These are phyloP conservation scores for Nothoprocta pentlandii DNA, from an alignment of 2,113 vertebrate genomes.

Conservation along the genomic window DNA sequence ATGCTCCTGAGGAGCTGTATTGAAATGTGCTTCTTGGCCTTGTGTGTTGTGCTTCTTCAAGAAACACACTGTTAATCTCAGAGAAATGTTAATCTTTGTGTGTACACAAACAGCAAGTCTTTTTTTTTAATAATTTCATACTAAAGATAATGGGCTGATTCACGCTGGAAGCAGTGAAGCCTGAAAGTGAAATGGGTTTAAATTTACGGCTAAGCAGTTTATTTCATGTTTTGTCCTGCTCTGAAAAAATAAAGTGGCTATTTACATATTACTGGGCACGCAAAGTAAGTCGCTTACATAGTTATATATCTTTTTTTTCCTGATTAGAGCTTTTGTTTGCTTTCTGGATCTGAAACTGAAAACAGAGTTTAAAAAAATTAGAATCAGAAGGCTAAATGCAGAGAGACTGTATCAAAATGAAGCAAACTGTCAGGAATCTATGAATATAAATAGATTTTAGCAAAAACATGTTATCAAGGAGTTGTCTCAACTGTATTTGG, in stretches of 20 bases:
- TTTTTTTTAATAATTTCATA: conserved; percentile 67
- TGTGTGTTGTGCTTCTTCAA: conserved; percentile 2
- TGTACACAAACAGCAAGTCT: conserved; percentile 39
- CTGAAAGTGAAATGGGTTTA: conserved; percentile 71
- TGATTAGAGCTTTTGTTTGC: conserved; percentile 42
- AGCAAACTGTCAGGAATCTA: conserved; percentile 79
- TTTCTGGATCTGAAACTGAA: conserved; percentile 47
- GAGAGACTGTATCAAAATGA: conserved; percentile 69
- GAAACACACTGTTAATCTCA: conserved; percentile 43
- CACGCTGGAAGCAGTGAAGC: conserved; percentile 56
- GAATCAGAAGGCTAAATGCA: conserved; percentile 53
- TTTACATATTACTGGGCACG: conserved; percentile 68
- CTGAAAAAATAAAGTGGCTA: conserved; percentile 67
- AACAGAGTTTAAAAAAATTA: conserved; percentile 13
- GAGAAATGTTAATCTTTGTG: conserved; percentile 26
- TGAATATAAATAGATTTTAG: conserved; percentile 82
- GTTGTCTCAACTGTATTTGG: conserved; percentile 78
- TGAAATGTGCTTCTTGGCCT: conserved; percentile 26
- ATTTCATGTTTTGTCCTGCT: conserved; percentile 70
- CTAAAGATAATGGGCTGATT: conserved; percentile 70
- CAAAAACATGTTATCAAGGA: conserved; percentile 77
- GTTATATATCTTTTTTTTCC: conserved; percentile 45
- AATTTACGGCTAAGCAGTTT: conserved; percentile 69
- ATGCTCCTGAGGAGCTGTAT: conserved; percentile 10
- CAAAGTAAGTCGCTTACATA: conserved; percentile 26